These are phyloP conservation scores for Lycaon pictus DNA, from an alignment of 2,113 vertebrate genomes.

Conservation along the genomic window DNA sequence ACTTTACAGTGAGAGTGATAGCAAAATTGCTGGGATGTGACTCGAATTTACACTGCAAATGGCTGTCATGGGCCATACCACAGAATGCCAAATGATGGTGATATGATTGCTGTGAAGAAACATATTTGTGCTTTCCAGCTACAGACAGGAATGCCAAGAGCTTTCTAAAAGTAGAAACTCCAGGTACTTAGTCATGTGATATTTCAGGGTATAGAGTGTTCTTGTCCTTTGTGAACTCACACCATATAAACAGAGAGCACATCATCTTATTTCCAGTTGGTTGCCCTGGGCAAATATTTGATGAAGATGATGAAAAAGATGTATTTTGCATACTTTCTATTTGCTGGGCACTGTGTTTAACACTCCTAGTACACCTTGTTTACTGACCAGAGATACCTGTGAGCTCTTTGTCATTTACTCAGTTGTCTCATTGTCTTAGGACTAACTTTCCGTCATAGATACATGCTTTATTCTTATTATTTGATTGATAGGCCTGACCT, in stretches of 20 bases:
- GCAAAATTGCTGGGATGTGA: slow-evolving; percentile 81
- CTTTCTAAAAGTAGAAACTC: neutral
- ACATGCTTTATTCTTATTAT: neutral
- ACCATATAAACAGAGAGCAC: neutral
- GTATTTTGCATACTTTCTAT: neutral
- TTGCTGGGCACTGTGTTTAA: too few relatives aligned
- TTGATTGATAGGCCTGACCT: neutral
- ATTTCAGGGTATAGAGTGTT: neutral
- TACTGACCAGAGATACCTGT: neutral
- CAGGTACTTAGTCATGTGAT: neutral
- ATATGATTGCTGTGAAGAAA: slow-evolving; percentile 73
- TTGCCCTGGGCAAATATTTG: neutral
- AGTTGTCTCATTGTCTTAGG: neutral
- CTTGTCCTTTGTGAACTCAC: neutral
- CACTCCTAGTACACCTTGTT: neutral
- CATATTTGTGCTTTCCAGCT: slow-evolving; percentile 72
- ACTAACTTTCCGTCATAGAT: neutral
- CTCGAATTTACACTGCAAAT: slow-evolving; percentile 81
- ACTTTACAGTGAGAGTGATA: slow-evolving; percentile 79
- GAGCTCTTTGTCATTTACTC: neutral
- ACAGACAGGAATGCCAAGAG: neutral
- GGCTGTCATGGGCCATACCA: slow-evolving; percentile 24
- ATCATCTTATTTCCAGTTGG: neutral
- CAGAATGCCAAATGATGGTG: slow-evolving; percentile 70
- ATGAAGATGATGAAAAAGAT: neutral